Conservation (phyloP, 1,140 invertebrate species). For the Drosophila kohkoa region DNA sequence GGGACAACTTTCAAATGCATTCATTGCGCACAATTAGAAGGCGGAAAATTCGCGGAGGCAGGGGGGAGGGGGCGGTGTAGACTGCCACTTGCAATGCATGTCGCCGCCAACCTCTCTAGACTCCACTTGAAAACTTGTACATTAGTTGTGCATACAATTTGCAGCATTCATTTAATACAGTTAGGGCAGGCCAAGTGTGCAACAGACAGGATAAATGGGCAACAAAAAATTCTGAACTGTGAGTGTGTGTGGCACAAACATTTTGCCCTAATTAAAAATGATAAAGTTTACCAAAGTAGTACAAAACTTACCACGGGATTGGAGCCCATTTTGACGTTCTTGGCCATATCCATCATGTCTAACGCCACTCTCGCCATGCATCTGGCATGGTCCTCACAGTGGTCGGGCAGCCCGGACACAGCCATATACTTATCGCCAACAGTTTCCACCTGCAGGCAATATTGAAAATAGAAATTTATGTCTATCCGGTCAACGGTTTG, state of each 20-base stretch:
- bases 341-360: constrained; percentile 97
- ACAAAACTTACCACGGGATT: constrained; percentile 91
- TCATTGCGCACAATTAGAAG: constrained; percentile 76
- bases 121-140: constrained; percentile 49
- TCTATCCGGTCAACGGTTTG: constrained; percentile 18
- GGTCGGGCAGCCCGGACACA: constrained; percentile 97
- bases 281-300: not conserved
- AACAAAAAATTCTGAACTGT: not conserved
- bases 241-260: not conserved
- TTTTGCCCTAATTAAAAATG: constrained; percentile 14
- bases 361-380: constrained; percentile 96
- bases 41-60: not conserved
- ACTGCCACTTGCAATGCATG: constrained; percentile 1
- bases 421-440: constrained; percentile 99
- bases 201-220: constrained; percentile 26
- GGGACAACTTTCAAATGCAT: constrained; percentile 68
- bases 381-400: constrained; percentile 94
- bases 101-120: too few species aligned
- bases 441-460: constrained; percentile 95
- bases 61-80: not conserved
- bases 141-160: constrained; percentile 54
- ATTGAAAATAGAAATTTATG: constrained; percentile 17
- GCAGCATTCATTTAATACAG: constrained; percentile 51
- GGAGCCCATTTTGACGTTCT: constrained; percentile 94
- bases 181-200: constrained; percentile 35